A percentile compares a stretch with the other conserved stretches of the same genome.
Conservation (phyloP, 2,797 vertebrate genomes). For the Typhlichthys eigenmanni region DNA sequence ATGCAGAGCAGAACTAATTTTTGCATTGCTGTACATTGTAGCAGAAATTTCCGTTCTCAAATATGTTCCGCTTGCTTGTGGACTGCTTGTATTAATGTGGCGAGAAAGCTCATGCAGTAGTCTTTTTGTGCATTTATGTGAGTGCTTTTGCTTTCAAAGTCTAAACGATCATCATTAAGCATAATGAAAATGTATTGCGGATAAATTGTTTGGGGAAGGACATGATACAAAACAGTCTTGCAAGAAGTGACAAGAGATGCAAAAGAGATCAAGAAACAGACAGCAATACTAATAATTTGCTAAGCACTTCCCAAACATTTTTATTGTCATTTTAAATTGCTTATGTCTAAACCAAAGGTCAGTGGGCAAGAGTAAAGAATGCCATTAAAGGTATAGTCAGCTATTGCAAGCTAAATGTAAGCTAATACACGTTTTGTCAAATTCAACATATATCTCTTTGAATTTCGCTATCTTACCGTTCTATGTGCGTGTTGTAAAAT, state of each 20-base stretch:
- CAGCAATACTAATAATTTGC: neutral
- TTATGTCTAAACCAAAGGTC: neutral
- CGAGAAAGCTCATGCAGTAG: slow-evolving; percentile 4
- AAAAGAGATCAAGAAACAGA: neutral
- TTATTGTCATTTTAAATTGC: neutral
- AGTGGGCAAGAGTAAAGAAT: neutral
- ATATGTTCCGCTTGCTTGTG: slow-evolving; percentile 36
- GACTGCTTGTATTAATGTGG: slow-evolving; percentile 36
- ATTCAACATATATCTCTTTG: too few relatives aligned
- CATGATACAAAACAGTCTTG: neutral
- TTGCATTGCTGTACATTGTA: slow-evolving; percentile 26
- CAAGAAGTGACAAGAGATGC: neutral
- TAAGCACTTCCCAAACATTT: neutral
- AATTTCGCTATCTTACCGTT: too few relatives aligned
- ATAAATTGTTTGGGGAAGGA: slow-evolving; percentile 6
- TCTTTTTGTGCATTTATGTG: slow-evolving; percentile 2
- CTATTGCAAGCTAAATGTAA: too few relatives aligned
- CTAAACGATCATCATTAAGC: neutral
- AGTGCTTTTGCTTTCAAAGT: slow-evolving; percentile 6
- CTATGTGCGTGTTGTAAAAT: too few relatives aligned
- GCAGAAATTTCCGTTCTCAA: slow-evolving; percentile 2
- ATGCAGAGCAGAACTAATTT: slow-evolving; percentile 31
- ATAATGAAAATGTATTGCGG: neutral
- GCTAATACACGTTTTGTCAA: too few relatives aligned
- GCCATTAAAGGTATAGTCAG: too few relatives aligned